Conservation (phyloP, 2,113 vertebrate species). For the Dicerorhinus sumatrensis region DNA sequence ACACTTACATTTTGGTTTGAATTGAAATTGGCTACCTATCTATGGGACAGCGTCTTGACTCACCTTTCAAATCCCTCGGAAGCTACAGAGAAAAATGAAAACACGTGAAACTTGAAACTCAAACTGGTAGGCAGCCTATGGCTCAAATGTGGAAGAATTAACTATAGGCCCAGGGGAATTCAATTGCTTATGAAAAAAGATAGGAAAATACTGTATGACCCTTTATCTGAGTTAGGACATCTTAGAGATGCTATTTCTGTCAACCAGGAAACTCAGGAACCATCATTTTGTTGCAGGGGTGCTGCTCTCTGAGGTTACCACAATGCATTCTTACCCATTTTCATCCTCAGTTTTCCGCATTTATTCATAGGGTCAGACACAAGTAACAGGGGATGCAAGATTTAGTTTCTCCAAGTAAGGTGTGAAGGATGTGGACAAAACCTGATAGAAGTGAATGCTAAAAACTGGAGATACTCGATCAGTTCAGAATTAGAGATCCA, state of each 20-base stretch:
- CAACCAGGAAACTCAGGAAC: background rate
- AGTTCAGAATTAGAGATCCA: background rate
- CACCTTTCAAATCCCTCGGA: background rate
- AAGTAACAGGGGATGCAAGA: background rate
- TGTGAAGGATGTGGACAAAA: background rate
- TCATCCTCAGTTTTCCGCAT: background rate
- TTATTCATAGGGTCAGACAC: background rate
- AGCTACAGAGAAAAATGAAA: background rate
- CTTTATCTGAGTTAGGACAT: background rate
- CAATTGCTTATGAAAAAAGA: background rate
- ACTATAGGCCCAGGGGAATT: background rate
- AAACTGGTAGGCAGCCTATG: background rate
- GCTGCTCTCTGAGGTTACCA: background rate
- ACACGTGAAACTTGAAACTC: background rate
- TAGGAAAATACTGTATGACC: background rate
- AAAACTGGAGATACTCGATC: background rate
- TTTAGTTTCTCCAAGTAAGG: background rate
- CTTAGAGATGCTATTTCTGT: background rate
- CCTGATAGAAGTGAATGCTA: background rate
- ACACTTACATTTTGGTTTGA: conserved; percentile 33
- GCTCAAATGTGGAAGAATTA: background rate
- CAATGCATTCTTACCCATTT: background rate
- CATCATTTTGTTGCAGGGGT: background rate
- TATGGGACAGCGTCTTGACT: background rate
- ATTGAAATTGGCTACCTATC: background rate